Conservation (phyloP, 1,140 invertebrate species). For the Pissodes strobi region DNA sequence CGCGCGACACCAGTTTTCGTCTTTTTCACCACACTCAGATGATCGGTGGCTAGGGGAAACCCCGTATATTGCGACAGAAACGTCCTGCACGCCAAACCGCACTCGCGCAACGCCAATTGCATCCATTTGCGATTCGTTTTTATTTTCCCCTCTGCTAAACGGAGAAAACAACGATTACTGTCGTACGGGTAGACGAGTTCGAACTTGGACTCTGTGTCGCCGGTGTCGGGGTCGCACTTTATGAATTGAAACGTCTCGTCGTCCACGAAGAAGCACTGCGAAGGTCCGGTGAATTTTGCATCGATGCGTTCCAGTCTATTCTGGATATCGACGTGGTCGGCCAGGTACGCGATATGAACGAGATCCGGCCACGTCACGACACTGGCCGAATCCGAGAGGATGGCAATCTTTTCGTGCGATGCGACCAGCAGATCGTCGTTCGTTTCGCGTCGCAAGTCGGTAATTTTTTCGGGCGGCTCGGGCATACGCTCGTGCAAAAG, state of each 20-base stretch:
- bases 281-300: not conserved
- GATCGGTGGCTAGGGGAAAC: not conserved
- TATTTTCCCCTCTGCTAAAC: not conserved
- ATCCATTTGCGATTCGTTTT: not conserved
- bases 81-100: not conserved
- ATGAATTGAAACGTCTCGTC: not conserved
- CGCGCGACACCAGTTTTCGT: not conserved
- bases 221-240: not conserved
- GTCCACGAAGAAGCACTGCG: not conserved
- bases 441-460: not conserved
- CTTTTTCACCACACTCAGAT: not conserved
- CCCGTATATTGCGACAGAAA: not conserved
- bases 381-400: not conserved
- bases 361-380: not conserved
- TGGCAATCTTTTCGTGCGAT: not conserved
- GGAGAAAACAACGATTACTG: not conserved
- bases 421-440: not conserved
- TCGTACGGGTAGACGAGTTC: not conserved
- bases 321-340: not conserved
- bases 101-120: not conserved
- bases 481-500: not conserved
- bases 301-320: not conserved
- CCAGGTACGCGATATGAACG: not conserved
- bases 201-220: not conserved
- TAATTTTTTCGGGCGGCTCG: not conserved